Evolutionary conservation across 2,113 vertebrate genomes (phyloP), one percentile per base, ranked within the genome.

Genomic region (Perca schrenkii): DNA sequence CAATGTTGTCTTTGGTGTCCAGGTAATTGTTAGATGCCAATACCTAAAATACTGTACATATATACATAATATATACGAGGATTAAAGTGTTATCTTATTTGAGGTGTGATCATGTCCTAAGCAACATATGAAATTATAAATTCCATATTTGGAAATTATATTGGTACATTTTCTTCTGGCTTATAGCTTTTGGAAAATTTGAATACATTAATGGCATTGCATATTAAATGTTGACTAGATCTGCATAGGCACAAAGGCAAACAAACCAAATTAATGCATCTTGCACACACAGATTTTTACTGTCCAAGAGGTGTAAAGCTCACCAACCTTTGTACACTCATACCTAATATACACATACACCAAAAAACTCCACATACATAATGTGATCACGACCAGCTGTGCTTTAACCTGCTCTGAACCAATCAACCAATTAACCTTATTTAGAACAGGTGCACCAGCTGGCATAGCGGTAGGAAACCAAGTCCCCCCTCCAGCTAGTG

Each of bases 381-480:
- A 73, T 86, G 54, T 53, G 46, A 76, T 83, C 43, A 75, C 10
- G 11, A 61, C 74, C 21, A 43, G 74, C 53, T 86, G 82, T 72
- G 80, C 64, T 83, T 89, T 82, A 82, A 89, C 85, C 83, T 84
- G 69, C 77, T 88, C 79, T 77, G 66, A 90, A 80, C 82, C 87
- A 88, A 64, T 87, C 77, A 66, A 82, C 76, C 84, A 88, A 73
- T 89, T 88, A 82, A 83, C 83, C 60, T 86, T 62, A 74, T 83
- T 79, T 62, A 43, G 84, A 89, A 34, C 88, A 91, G 88, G 90
- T 89, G 84, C 90, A 84, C 83, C 87, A 88, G 86, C 89, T 79
- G 84, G 72, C 67, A 17, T 13, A 52, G 74, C 53, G n/a, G 71
- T 70, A 82, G 49, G 53, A 80, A 77, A 64, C 60, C 47, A 21